Evolutionary conservation across 2,797 vertebrate genomes (phyloP), one percentile per base, ranked within the genome.

Genomic region (Silurus aristotelis): DNA sequence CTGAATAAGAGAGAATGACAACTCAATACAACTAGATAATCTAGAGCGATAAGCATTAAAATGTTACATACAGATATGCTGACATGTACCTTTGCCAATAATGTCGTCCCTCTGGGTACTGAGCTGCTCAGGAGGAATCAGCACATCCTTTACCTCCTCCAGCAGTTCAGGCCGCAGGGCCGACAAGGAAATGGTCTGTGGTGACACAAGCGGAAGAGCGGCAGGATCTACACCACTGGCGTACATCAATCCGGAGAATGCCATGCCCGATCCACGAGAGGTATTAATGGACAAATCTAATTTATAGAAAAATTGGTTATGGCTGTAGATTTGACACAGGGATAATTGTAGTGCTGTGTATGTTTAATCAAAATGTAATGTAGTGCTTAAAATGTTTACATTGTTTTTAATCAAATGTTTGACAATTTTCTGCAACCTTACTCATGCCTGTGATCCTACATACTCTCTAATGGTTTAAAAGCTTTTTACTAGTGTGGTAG

Each of bases 71-170:
- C 68, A 61, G 27, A 6, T 52, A 14, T 64, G 38, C 63, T n/a
- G n/a, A 19, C 3, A 27, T 55, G 20, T 75, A 97, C 98, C 98
- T 96, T 96, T 99, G 90, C 98, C 98, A 13, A 99, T 98, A 89
- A 99, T 92, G 89, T 87, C 95, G 80, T 94, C 93, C 8, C 94
- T 92, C 84, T 97, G 96, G 52, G 95, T 94, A 82, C 94, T 61
- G 31, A 99, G 95, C 87, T 83, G 93, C 17, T 96, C 94, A 4
- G 96, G 92, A 0, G 97, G 96, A 90, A 99, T 98, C 86, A 99
- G 94, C 85, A 99, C 96, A 43, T 98, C 97, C 92, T 97, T 98
- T 89, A 99, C 98, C 85, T 99, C 97, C 38, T 97, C 96, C 83
- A 99, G 94, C 64, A 99, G 93, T 15, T 93, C 93, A 0, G 94